Evolutionary conservation across 2,113 vertebrate species (phyloP), one percentile per base, ranked within the genome.

Genomic region (Aegithalos caudatus): DNA sequence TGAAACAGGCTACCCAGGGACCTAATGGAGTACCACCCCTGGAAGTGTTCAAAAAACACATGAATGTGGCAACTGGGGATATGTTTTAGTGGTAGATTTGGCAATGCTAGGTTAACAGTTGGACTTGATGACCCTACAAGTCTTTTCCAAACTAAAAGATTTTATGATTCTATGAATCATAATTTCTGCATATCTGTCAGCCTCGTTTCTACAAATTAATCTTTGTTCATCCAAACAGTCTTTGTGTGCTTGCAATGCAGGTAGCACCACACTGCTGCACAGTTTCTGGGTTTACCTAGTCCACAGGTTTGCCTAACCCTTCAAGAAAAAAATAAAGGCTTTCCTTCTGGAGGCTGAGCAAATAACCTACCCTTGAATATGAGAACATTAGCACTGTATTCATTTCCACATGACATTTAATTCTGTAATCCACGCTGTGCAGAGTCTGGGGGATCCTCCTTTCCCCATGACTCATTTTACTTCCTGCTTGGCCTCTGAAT

Each of bases 341-440:
- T 91, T 9, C 27, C 35, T 87, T 86, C 64, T 86, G 64, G 56
- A 90, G 47, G 29, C 33, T 70, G 44, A 81, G 67, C 15, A 86
- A 97, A 95, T 74, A 86, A 64, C 17, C 25, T 76, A 7, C 37
- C 33, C 60, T 73, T 71, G 60, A 83, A 74, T 67, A 92, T 5
- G 37, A 79, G 53, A 78, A 83, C 51, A 92, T 88, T 61, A 90
- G 13, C 61, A 50, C 45, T 88, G 72, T 80, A 61, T 72, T 95
- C 65, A 88, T 94, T 95, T 95, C 86, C 82, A 93, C 86, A 90
- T 94, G 92, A 96, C 94, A 96, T 96, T 95, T 96, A 81, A 92
- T 70, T 40, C 53, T 86, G 35, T 67, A 96, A 95, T 96, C 90
- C 72, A 64, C 3, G 40, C 72, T 71, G 90, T 81, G 76, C 2